Conservation (phyloP, 2,888 invertebrate genomes). For the Drosophila atroscutellata region DNA sequence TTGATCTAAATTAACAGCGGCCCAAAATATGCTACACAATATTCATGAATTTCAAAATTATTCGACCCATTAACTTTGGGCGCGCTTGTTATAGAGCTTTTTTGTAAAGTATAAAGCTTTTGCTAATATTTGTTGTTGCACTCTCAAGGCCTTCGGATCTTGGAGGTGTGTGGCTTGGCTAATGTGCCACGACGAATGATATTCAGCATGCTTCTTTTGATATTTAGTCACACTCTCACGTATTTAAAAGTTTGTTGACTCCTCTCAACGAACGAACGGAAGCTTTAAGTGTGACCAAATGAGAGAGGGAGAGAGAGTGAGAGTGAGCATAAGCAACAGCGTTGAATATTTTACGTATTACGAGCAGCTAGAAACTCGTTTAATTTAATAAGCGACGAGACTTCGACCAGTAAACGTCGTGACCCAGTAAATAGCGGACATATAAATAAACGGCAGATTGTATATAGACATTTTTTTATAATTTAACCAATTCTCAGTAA, state of each 20-base stretch:
- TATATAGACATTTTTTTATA: slow-evolving; percentile 23
- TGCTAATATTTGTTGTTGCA: neutral
- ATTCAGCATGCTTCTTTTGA: slow-evolving; percentile 22
- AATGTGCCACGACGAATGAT: slow-evolving; percentile 30
- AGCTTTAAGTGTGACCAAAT: slow-evolving; percentile 16
- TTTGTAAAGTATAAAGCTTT: slow-evolving; percentile 1
- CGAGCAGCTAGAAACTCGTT: slow-evolving; percentile 42
- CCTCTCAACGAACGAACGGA: slow-evolving; percentile 9
- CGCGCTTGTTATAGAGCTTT: slow-evolving; percentile 24
- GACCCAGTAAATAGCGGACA: slow-evolving; percentile 32
- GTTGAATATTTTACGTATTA: slow-evolving; percentile 55
- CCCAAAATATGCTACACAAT: slow-evolving; percentile 11
- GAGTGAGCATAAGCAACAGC: slow-evolving; percentile 18
- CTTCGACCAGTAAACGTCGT: slow-evolving; percentile 46
- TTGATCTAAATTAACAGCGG: slow-evolving; percentile 19
- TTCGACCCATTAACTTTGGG: neutral
- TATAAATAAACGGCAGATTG: slow-evolving; percentile 8
- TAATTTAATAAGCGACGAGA: slow-evolving; percentile 53
- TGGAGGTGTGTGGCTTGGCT: slow-evolving; percentile 36
- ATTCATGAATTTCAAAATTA: neutral
- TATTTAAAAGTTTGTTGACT: slow-evolving; percentile 36
- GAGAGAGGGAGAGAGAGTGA: slow-evolving; percentile 1
- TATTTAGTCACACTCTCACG: slow-evolving; percentile 8
- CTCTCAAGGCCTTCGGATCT: slow-evolving; percentile 38
- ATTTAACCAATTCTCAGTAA: slow-evolving; percentile 25